These are phyloP conservation scores for Phyllopteryx taeniolatus DNA, from an alignment of 2,113 vertebrate species.

Conservation along the genomic window DNA sequence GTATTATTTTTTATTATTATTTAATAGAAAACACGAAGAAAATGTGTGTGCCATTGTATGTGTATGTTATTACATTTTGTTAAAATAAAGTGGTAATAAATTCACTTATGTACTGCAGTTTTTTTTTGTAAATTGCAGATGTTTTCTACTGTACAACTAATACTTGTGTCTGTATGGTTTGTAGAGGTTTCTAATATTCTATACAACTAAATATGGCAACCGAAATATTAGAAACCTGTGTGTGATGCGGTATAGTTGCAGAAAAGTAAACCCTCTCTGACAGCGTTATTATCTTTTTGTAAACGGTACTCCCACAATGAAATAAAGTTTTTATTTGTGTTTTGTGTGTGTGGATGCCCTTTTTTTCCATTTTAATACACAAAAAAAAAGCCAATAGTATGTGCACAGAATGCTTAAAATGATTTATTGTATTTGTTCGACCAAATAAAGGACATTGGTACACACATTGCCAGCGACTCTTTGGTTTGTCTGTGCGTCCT, in stretches of 20 bases:
- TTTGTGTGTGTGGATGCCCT: not conserved
- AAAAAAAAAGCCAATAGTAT: not conserved
- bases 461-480: conserved; percentile 2
- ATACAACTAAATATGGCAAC: not conserved
- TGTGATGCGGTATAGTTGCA: not conserved
- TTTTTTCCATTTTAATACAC: not conserved
- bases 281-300: too few species aligned
- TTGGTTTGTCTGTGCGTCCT: not conserved
- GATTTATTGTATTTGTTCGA: conserved; percentile 23
- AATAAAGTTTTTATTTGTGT: conserved; percentile 1
- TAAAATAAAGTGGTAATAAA: too few species aligned
- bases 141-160: not conserved
- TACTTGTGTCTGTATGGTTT: not conserved
- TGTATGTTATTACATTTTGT: too few species aligned
- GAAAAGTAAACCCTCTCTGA: not conserved
- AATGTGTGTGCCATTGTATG: too few species aligned
- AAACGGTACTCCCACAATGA: not conserved
- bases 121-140: too few species aligned
- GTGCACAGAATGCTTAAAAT: not conserved
- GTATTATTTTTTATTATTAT: too few species aligned
- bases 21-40: too few species aligned
- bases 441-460: conserved; percentile 44
- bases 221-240: not conserved
- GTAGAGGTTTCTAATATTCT: not conserved
- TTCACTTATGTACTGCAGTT: too few species aligned